Conservation (phyloP, 2,797 vertebrate genomes). For the Anomalospiza imberbis region DNA sequence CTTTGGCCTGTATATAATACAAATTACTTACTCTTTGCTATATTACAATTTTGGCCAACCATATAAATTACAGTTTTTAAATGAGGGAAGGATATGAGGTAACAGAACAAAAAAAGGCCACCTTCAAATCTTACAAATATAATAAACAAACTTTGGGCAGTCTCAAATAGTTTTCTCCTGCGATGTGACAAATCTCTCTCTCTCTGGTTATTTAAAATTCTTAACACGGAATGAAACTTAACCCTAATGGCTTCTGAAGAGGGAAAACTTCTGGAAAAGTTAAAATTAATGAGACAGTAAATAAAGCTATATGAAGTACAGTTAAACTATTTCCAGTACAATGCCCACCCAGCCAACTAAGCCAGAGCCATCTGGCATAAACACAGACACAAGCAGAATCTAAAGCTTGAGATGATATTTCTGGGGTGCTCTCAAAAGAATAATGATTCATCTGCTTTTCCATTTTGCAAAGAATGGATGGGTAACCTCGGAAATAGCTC, state of each 20-base stretch:
- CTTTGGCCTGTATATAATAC: neutral
- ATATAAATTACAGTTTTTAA: neutral
- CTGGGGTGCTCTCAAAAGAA: neutral
- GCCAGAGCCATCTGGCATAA: constrained; percentile 56
- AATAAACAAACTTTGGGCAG: neutral
- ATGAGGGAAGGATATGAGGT: neutral
- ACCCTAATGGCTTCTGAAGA: constrained; percentile 48
- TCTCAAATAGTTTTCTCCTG: neutral
- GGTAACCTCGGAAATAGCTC: neutral
- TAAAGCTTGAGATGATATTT: neutral
- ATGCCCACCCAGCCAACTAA: constrained; percentile 36
- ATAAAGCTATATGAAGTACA: constrained; percentile 42
- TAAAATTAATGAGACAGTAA: constrained; percentile 73
- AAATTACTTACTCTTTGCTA: neutral
- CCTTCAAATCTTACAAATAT: neutral
- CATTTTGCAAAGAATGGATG: constrained; percentile 12
- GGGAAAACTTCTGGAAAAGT: constrained; percentile 57
- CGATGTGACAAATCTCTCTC: neutral
- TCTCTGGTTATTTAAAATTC: constrained; percentile 28
- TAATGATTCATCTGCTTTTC: neutral
- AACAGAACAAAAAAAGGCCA: neutral
- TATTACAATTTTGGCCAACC: neutral
- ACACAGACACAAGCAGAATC: constrained; percentile 11
- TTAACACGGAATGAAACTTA: constrained; percentile 20
- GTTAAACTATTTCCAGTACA: constrained; percentile 44